A percentile compares a stretch with the other conserved stretches of the same genome.
Conservation (phyloP, 2,888 invertebrate genomes). For the Dermolepida albohirtum region DNA sequence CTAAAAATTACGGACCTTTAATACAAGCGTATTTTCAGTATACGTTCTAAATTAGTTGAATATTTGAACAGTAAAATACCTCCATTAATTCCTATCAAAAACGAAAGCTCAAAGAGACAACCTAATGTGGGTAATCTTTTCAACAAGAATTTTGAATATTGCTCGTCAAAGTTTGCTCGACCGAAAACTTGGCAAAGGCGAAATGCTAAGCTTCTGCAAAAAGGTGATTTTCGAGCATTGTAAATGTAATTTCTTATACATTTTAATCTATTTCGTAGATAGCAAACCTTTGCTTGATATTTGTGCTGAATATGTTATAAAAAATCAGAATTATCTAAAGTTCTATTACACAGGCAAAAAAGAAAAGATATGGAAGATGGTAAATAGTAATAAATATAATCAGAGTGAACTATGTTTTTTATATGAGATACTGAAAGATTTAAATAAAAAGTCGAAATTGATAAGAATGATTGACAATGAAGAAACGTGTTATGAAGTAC, state of each 20-base stretch:
- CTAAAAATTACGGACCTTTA: too few species aligned
- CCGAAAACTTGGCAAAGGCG: constrained; percentile 40
- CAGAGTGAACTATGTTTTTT: constrained; percentile 51
- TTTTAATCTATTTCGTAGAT: constrained; percentile 28
- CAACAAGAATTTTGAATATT: constrained; percentile 24
- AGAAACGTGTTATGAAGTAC: constrained; percentile 56
- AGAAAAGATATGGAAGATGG: constrained; percentile 57
- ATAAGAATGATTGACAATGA: constrained; percentile 59
- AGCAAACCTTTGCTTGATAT: constrained; percentile 56
- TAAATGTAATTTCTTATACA: too few species aligned
- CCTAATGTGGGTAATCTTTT: constrained; percentile 24
- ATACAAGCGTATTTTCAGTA: constrained; percentile 41
- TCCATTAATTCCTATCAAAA: constrained; percentile 41
- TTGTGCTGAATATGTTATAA: constrained; percentile 57
- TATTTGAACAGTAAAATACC: constrained; percentile 47
- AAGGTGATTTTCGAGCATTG: not conserved
- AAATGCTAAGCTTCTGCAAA: constrained; percentile 33
- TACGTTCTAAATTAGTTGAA: constrained; percentile 47
- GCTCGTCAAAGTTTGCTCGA: constrained; percentile 32
- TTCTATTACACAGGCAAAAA: constrained; percentile 56
- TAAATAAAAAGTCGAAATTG: constrained; percentile 60
- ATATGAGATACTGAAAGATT: constrained; percentile 57
- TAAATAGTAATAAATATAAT: constrained; percentile 54
- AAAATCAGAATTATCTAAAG: constrained; percentile 55
- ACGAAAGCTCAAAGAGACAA: constrained; percentile 13